phyloP scores from a whole-genome alignment of 1,140 invertebrate species.

The Campoletis sonorensis region DNA sequence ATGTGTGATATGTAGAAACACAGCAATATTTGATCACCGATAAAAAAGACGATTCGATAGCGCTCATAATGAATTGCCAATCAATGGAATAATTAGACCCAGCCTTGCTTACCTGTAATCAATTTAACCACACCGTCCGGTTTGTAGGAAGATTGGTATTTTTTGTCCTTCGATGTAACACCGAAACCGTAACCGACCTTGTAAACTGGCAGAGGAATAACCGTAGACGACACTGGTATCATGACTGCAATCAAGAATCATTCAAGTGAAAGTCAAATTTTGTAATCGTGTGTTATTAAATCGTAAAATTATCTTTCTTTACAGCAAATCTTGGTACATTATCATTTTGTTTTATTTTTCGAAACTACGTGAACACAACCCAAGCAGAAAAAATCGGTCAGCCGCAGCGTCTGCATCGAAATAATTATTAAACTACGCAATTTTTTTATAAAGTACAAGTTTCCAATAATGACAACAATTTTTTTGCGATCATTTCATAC shows the following conservation, averaged over 20 bases:
- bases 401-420: no score
- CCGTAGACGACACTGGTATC: constrained; percentile 81
- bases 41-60: not conserved
- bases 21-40: not conserved
- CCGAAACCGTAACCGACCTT: constrained; percentile 74
- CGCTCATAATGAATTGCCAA: not conserved
- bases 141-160: constrained; percentile 65
- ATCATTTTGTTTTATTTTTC: no score
- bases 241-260: constrained; percentile 74
- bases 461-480: no score
- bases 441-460: no score
- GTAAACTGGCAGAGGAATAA: constrained; percentile 80
- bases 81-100: not conserved
- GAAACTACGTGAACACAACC: no score
- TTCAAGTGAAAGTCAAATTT: constrained; percentile 26
- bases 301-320: not conserved
- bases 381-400: no score
- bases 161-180: constrained; percentile 67
- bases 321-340: not conserved
- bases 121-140: constrained; percentile 68
- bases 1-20: no score
- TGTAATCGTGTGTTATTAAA: not conserved
- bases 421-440: no score
- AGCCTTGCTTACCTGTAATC: constrained; percentile 68
- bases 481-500: not conserved